Conservation (phyloP, 2,888 invertebrate genomes). For the Exephanes ischioxanthus region DNA sequence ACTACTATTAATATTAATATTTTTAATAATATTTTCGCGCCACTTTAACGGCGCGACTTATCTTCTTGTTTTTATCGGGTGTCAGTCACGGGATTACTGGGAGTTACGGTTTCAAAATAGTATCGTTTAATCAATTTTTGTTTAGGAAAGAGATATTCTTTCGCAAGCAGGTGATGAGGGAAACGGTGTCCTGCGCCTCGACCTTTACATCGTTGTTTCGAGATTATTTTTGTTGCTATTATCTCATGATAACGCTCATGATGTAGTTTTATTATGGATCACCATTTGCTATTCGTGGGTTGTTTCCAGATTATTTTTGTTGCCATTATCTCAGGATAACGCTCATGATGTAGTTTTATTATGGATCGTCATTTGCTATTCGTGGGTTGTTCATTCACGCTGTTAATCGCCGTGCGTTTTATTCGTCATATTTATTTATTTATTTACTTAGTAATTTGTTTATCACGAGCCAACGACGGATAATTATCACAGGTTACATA, state of each 20-base stretch:
- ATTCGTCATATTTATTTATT: conserved; percentile 28
- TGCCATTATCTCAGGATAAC: background rate
- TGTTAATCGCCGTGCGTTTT: background rate
- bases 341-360: conserved; percentile 2
- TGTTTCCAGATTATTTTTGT: background rate
- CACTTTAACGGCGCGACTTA: background rate
- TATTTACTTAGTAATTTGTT: conserved; percentile 20
- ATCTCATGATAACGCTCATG: background rate
- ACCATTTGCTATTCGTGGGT: conserved; percentile 8
- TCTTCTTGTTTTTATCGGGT: background rate
- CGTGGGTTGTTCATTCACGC: background rate
- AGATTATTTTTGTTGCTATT: background rate
- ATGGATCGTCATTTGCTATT: background rate
- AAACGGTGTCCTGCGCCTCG: background rate
- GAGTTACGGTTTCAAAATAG: background rate
- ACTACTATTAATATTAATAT: background rate
- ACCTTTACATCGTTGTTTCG: background rate
- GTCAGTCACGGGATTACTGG: background rate
- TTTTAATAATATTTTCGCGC: too few relatives aligned
- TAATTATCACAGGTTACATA: conserved; percentile 48
- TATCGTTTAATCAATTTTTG: background rate
- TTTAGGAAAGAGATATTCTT: background rate
- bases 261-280: background rate
- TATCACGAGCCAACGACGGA: conserved; percentile 25
- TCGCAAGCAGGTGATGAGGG: background rate